Percentiles rank a stretch among this genome's conserved stretches.
These are phyloP conservation scores for Trichechus manatus DNA, from an alignment of 2,113 vertebrate species.

Conservation along the genomic window DNA sequence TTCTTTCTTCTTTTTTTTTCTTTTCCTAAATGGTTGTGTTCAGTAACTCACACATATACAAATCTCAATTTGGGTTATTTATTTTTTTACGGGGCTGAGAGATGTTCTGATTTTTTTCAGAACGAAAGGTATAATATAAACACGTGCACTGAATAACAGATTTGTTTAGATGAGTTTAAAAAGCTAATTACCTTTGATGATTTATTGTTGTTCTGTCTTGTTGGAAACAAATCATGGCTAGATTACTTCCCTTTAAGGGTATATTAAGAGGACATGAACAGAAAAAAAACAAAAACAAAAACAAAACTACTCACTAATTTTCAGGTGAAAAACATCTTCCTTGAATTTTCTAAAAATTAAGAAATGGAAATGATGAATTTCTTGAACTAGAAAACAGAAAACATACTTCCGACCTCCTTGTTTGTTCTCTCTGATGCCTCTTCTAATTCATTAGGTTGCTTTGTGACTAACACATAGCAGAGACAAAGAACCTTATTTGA, in stretches of 20 bases:
- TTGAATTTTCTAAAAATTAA: not conserved
- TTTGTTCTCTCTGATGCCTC: not conserved
- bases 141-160: not conserved
- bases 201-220: not conserved
- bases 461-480: not conserved
- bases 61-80: not conserved
- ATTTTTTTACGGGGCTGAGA: not conserved
- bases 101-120: not conserved
- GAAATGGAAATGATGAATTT: not conserved
- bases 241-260: not conserved
- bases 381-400: not conserved
- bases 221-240: not conserved
- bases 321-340: not conserved
- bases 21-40: not conserved
- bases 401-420: not conserved
- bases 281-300: not conserved
- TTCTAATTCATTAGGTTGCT: not conserved
- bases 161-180: slow-evolving; percentile 27
- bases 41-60: not conserved
- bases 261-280: not conserved
- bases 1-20: not conserved
- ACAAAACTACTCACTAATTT: not conserved
- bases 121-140: not conserved
- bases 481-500: not conserved
- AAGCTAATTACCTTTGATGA: not conserved